phyloP scores from a whole-genome alignment of 92 coral and sea anemone genomes.

The Porites lobata region DNA sequence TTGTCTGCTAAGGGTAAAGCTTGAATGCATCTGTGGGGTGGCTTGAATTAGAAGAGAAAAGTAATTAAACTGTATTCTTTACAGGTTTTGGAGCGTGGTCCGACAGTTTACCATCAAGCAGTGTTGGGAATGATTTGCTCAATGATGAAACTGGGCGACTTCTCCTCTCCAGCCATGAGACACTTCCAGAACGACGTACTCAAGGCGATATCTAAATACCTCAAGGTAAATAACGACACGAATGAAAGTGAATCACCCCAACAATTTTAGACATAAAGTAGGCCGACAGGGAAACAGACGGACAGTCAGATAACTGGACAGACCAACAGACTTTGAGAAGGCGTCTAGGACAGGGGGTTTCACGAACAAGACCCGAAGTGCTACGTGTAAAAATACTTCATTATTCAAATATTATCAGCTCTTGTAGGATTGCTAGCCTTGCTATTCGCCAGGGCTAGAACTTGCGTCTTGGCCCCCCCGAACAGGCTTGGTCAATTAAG shows the following conservation, averaged over 20 bases:
- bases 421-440: too few species aligned
- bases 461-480: too few species aligned
- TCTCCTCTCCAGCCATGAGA: constrained; percentile 88
- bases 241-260: not conserved
- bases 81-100: constrained; percentile 95
- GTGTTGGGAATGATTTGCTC: constrained; percentile 90
- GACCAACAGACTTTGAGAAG: not conserved
- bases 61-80: not conserved
- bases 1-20: too few species aligned
- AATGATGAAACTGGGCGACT: constrained; percentile 88
- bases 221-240: constrained; percentile 72
- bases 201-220: constrained; percentile 89
- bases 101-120: constrained; percentile 83
- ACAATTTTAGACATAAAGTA: not conserved
- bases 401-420: too few species aligned
- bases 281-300: constrained; percentile 49
- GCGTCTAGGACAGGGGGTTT: too few species aligned
- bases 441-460: too few species aligned
- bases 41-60: not conserved
- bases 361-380: too few species aligned
- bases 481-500: too few species aligned
- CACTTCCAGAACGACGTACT: constrained; percentile 90
- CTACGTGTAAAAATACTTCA: too few species aligned
- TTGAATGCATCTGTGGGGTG: not conserved
- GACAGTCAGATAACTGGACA: too few species aligned